These are phyloP conservation scores for Mylabris sibirica DNA, from an alignment of 2,888 invertebrate genomes.

Conservation along the genomic window DNA sequence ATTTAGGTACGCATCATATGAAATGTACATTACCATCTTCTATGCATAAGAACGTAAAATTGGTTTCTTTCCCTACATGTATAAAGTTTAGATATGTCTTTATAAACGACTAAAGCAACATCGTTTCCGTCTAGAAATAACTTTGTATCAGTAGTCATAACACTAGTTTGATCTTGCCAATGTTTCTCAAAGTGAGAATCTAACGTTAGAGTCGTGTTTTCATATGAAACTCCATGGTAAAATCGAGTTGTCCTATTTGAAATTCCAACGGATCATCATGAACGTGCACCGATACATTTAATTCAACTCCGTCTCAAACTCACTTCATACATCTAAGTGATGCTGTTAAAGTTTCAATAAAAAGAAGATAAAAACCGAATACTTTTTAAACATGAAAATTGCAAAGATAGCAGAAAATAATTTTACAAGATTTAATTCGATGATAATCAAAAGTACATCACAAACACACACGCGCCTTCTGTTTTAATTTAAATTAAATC, in stretches of 20 bases:
- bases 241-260: slow-evolving; percentile 6
- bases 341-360: slow-evolving; percentile 12
- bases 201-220: not conserved
- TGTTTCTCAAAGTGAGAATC: not conserved
- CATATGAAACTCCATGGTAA: slow-evolving; percentile 6
- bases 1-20: slow-evolving; percentile 71
- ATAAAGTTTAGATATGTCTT: not conserved
- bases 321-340: not conserved
- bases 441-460: slow-evolving; percentile 41
- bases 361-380: not conserved
- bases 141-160: slow-evolving; percentile 16
- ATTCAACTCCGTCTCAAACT: not conserved
- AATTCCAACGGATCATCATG: slow-evolving; percentile 14
- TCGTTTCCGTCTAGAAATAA: slow-evolving; percentile 9
- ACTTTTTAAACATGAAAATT: not conserved
- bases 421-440: too few relatives aligned
- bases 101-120: slow-evolving; percentile 6
- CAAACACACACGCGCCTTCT: slow-evolving; percentile 16
- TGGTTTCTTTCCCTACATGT: slow-evolving; percentile 4
- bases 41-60: not conserved
- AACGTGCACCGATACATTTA: slow-evolving; percentile 17
- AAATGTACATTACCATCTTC: slow-evolving; percentile 5
- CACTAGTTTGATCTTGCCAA: slow-evolving; percentile 9
- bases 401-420: slow-evolving; percentile 47
- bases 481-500: not conserved